Conservation (phyloP, 2,113 vertebrate genomes). For the Eidolon helvum region DNA sequence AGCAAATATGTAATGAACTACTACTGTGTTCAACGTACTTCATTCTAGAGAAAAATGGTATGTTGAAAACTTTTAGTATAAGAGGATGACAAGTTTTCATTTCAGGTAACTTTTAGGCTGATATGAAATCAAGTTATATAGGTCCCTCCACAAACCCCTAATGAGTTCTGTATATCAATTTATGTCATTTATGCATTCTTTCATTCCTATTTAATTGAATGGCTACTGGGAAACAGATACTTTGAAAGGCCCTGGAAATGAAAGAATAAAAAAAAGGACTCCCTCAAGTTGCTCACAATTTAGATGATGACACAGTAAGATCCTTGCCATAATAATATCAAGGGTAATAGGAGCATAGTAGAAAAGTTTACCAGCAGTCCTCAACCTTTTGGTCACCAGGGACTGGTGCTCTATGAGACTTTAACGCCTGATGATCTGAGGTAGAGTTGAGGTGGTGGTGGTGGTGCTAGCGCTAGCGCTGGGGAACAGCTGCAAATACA, state of each 20-base stretch:
- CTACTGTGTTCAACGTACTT: background rate
- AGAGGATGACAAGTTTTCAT: constrained; percentile 16
- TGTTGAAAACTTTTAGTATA: constrained; percentile 18
- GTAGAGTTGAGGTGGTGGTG: too few relatives aligned
- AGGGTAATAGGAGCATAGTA: background rate
- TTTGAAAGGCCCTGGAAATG: constrained; percentile 22
- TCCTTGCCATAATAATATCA: background rate
- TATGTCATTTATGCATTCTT: background rate
- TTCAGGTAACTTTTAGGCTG: constrained; percentile 48
- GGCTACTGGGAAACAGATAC: background rate
- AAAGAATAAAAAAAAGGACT: background rate
- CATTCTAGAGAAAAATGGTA: background rate
- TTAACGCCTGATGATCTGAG: too few relatives aligned
- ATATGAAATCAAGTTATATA: constrained; percentile 10
- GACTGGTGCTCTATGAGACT: too few relatives aligned
- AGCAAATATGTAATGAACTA: background rate
- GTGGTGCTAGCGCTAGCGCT: too few relatives aligned
- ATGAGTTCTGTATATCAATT: background rate
- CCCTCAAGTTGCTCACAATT: background rate
- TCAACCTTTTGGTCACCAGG: too few relatives aligned
- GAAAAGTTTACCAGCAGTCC: background rate
- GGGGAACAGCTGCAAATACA: too few relatives aligned
- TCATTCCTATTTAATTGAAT: constrained; percentile 28
- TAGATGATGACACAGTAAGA: background rate
- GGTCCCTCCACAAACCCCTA: background rate